Percentiles rank a stretch among this genome's conserved stretches.
Conservation (phyloP, 2,888 invertebrate species). For the Orthosia incerta region DNA sequence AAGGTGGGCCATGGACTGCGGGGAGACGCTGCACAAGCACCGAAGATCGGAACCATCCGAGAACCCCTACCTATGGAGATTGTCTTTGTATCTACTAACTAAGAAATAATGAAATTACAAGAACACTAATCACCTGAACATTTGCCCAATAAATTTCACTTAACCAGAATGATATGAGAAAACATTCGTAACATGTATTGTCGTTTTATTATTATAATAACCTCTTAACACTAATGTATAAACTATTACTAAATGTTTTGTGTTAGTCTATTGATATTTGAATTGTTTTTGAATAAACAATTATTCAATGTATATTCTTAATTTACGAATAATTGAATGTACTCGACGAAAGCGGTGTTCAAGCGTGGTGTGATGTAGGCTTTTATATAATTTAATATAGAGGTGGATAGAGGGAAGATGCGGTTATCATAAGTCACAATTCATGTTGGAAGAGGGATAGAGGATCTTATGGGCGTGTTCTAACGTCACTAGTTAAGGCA, state of each 20-base stretch:
- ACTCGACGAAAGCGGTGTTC: constrained; percentile 55
- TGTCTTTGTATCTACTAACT: neutral
- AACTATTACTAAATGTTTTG: constrained; percentile 72
- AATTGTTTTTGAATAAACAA: constrained; percentile 56
- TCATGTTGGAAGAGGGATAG: constrained; percentile 12
- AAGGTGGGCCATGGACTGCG: no score
- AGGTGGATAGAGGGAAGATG: constrained; percentile 11
- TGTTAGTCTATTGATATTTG: constrained; percentile 65
- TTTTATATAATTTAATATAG: constrained; percentile 18
- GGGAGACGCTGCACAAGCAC: no score
- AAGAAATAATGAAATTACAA: constrained; percentile 26
- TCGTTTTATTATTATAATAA: constrained; percentile 83
- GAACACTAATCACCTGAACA: constrained; percentile 36
- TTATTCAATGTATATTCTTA: constrained; percentile 62
- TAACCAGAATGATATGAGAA: constrained; percentile 83
- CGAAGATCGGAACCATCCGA: no score
- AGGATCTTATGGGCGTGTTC: constrained; percentile 13
- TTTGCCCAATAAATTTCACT: constrained; percentile 50
- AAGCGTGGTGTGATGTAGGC: constrained; percentile 52
- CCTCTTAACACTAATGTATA: constrained; percentile 80
- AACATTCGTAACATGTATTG: constrained; percentile 86
- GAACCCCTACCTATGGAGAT: no score
- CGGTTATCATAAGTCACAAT: constrained; percentile 27
- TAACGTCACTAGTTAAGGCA: constrained; percentile 17
- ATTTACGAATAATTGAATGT: constrained; percentile 65